phyloP scores from a whole-genome alignment of 1,140 invertebrate species.

The Theocolax elegans region DNA sequence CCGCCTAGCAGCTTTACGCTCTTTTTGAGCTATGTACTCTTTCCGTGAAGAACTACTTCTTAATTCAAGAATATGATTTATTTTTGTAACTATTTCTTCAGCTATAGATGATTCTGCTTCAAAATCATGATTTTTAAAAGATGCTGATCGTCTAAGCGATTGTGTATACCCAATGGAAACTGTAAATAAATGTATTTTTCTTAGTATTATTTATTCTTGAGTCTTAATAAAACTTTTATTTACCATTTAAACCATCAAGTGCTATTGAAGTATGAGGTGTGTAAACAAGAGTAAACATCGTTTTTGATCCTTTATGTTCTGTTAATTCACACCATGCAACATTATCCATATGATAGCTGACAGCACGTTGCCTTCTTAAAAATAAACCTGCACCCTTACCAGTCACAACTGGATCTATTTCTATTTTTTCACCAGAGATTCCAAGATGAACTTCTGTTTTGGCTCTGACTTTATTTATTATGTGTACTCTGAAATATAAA shows the following conservation, averaged over 20 bases:
- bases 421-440: constrained; percentile 90
- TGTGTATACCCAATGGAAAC: constrained; percentile 58
- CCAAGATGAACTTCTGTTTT: constrained; percentile 87
- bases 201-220: too few species aligned
- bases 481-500: constrained; percentile 70
- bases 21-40: constrained; percentile 76
- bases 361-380: constrained; percentile 76
- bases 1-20: constrained; percentile 72
- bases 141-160: constrained; percentile 66
- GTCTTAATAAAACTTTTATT: constrained; percentile 26
- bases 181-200: constrained; percentile 49
- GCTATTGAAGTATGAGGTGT: constrained; percentile 57
- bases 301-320: constrained; percentile 74
- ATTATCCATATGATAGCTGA: constrained; percentile 84
- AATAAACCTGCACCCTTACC: constrained; percentile 77
- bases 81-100: constrained; percentile 86
- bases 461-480: constrained; percentile 82
- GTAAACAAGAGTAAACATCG: constrained; percentile 74
- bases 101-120: constrained; percentile 81
- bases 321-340: constrained; percentile 87
- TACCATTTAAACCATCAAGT: constrained; percentile 59
- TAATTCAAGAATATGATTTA: constrained; percentile 88
- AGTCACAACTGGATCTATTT: constrained; percentile 85
- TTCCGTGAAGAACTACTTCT: constrained; percentile 80
- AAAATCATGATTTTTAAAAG: constrained; percentile 89